Evolutionary conservation across 2,888 invertebrate species (phyloP).

Genomic region (Pandemis corylana): DNA sequence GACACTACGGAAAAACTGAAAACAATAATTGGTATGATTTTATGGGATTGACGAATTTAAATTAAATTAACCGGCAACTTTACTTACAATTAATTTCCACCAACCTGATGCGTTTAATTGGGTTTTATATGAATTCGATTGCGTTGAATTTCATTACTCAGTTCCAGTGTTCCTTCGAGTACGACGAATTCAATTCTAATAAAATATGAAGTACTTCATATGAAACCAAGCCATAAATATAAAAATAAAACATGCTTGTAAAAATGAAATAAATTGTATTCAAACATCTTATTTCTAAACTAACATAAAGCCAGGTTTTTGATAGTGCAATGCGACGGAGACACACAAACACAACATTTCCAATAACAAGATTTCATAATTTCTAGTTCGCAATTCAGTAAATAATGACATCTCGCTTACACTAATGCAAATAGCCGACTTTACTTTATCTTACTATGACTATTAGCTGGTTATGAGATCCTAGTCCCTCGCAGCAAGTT

Average conservation of each 20-base stretch:
- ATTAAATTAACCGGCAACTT: constrained; percentile 52
- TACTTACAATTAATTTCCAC: constrained; percentile 41
- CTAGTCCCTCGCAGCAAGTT: not conserved
- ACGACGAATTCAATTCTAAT: not conserved
- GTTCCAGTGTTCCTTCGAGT: not conserved
- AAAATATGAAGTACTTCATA: not conserved
- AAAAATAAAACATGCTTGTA: constrained; percentile 11
- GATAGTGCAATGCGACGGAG: not conserved
- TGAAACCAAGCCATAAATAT: constrained; percentile 2
- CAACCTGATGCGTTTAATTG: constrained; percentile 24
- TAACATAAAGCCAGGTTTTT: not conserved
- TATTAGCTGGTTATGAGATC: constrained; percentile 1
- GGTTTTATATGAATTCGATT: constrained; percentile 19
- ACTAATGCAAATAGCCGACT: not conserved
- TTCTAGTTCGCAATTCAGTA: not conserved
- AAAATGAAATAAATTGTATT: constrained; percentile 10
- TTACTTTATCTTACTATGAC: not conserved
- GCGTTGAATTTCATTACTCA: constrained; percentile 3
- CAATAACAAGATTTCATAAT: not conserved
- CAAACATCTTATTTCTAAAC: not conserved
- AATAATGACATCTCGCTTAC: constrained; percentile 9
- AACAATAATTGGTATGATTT: constrained; percentile 49
- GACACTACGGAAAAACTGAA: constrained; percentile 31
- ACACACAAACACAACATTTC: not conserved
- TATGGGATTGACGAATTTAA: constrained; percentile 48